These are phyloP conservation scores for Hermodice carunculata DNA, from an alignment of 2,888 invertebrate species.

Conservation along the genomic window DNA sequence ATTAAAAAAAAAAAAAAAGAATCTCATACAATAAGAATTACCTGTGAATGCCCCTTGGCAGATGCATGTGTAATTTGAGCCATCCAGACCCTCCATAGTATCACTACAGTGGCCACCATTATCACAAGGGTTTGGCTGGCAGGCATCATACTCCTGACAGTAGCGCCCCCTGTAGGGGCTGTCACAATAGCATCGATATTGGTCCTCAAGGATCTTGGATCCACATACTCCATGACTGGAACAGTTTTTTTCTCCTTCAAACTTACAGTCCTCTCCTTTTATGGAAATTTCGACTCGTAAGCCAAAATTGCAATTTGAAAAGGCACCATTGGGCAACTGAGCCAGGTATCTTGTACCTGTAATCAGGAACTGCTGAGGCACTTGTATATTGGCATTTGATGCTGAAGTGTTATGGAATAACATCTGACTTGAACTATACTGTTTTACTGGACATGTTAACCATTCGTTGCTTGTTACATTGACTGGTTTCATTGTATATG, in stretches of 20 bases:
- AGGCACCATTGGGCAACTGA: slow-evolving; percentile 9
- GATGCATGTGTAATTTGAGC: slow-evolving; percentile 2
- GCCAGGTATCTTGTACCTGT: slow-evolving; percentile 3
- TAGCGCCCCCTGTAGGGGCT: slow-evolving; percentile 1
- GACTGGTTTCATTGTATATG: slow-evolving; percentile 3
- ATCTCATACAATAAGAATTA: slow-evolving; percentile 4
- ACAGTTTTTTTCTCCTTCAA: neutral
- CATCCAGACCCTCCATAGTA: neutral
- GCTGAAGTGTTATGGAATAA: neutral
- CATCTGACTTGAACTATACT: slow-evolving; percentile 2
- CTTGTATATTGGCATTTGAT: neutral
- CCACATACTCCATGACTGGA: slow-evolving; percentile 4
- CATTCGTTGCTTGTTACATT: slow-evolving; percentile 1
- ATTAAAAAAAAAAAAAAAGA: too few relatives aligned
- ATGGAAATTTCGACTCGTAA: slow-evolving; percentile 3
- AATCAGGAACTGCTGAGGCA: slow-evolving; percentile 1
- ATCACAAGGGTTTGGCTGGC: slow-evolving; percentile 2
- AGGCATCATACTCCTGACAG: slow-evolving; percentile 14
- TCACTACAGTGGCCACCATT: slow-evolving; percentile 8
- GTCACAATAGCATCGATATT: slow-evolving; percentile 6
- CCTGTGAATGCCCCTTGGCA: slow-evolving; percentile 20
- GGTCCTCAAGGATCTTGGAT: slow-evolving; percentile 6
- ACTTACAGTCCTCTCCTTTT: neutral
- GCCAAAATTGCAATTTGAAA: slow-evolving; percentile 11
- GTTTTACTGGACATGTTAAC: neutral